phyloP scores from a whole-genome alignment of 2,888 invertebrate genomes.

The Arge pagana region DNA sequence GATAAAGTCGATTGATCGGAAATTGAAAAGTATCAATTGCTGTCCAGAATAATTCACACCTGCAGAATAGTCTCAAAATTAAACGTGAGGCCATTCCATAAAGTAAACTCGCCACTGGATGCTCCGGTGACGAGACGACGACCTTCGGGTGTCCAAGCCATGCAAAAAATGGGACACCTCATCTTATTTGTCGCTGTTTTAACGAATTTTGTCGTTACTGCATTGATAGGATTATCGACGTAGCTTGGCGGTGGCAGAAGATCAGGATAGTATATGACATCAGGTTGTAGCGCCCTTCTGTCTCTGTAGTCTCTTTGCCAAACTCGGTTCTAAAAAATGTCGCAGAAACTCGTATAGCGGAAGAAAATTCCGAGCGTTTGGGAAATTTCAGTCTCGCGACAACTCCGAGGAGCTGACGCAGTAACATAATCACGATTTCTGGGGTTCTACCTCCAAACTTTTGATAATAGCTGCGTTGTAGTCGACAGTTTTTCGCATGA shows the following conservation, averaged over 20 bases:
- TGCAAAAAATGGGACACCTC: conserved; percentile 98
- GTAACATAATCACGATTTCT: no score
- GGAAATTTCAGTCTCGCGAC: conserved; percentile 11
- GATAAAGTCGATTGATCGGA: neutral
- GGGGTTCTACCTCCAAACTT: conserved; percentile 86
- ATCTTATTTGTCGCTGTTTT: conserved; percentile 99
- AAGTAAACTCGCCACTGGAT: conserved; percentile 98
- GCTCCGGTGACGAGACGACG: conserved; percentile 97
- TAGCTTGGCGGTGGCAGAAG: conserved; percentile 93
- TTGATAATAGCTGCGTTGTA: conserved; percentile 95
- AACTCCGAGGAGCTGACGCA: neutral
- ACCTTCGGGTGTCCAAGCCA: conserved; percentile 99
- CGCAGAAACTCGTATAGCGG: neutral
- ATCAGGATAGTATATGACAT: conserved; percentile 92
- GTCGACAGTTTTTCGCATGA: conserved; percentile 97
- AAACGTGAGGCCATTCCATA: conserved; percentile 99
- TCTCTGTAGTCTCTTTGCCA: conserved; percentile 96
- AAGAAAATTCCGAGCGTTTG: neutral
- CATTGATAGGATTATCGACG: conserved; percentile 94
- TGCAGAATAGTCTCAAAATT: conserved; percentile 99
- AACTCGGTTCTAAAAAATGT: conserved; percentile 76
- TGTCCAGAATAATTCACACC: no score
- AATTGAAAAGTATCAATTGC: no score
- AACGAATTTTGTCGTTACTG: conserved; percentile 93
- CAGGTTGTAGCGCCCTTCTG: conserved; percentile 87